Percentiles rank a stretch among this genome's conserved stretches.
These are phyloP conservation scores for Meloidogyne exigua DNA, from an alignment of 1,140 invertebrate species.

Conservation along the genomic window DNA sequence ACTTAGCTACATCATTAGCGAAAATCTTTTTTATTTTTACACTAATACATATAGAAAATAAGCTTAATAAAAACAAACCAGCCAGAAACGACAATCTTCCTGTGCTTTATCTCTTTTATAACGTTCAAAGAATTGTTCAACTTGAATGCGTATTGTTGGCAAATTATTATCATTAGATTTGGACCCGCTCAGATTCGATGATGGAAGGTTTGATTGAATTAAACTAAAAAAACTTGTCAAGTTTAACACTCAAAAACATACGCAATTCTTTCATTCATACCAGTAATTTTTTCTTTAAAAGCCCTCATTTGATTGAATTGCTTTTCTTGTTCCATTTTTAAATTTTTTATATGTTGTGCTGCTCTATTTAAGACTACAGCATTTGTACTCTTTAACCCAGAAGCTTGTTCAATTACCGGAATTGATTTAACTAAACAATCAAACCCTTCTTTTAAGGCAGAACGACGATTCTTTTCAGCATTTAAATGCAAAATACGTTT, in stretches of 20 bases:
- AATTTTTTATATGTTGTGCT: constrained; percentile 45
- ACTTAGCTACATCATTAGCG: no score
- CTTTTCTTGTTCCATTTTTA: constrained; percentile 31
- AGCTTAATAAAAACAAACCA: constrained; percentile 19
- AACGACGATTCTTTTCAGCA: constrained; percentile 90
- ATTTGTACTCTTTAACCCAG: constrained; percentile 48
- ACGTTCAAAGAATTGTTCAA: constrained; percentile 51
- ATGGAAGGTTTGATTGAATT: constrained; percentile 50
- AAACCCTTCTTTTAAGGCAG: constrained; percentile 48
- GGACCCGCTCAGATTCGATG: constrained; percentile 24
- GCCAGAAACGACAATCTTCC: constrained; percentile 47
- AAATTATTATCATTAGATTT: constrained; percentile 12
- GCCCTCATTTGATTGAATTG: constrained; percentile 30
- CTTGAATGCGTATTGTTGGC: constrained; percentile 40
- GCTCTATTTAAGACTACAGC: constrained; percentile 49
- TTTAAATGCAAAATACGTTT: constrained; percentile 78
- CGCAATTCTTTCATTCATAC: constrained; percentile 48
- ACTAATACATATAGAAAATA: not conserved
- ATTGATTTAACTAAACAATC: constrained; percentile 41
- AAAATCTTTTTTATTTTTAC: not conserved
- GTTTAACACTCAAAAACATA: no score
- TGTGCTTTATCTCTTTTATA: constrained; percentile 45
- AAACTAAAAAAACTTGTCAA: constrained; percentile 34
- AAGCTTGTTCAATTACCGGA: constrained; percentile 43
- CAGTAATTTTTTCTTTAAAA: constrained; percentile 43